Base-by-base conservation (phyloP, 2,888 invertebrate species). In the Sinotaia quadrata region DNA sequence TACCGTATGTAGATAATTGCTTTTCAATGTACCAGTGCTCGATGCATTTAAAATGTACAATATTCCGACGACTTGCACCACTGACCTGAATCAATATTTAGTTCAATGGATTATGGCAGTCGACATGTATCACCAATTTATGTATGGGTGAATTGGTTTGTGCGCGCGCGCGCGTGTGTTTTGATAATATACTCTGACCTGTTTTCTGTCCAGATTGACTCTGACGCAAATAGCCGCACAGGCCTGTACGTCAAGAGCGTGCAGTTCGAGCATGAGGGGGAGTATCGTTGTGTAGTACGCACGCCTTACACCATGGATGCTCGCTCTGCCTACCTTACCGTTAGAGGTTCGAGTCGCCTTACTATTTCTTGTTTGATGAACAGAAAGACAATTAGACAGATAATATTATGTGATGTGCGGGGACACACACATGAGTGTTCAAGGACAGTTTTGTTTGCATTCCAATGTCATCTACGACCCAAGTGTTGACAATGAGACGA, bases 191-290 rank as follows among this genome's bases (percentile, higher is more conserved):
- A 1, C 41, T 41, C 15, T 41, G 41, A n/a, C 41, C 2, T 2
- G 4, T 56, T n/a, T n/a, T 8, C 7, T 15, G 21, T 15, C n/a
- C 10, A 66, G 71, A 67, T 72, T 66, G n/a, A 37, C 52, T 24
- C 44, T 3, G 15, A 56, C 18, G 24, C 65, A 4, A 44, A 31
- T 4, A 37, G 51, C 12, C 4, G 69, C 2, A 84, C 85, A 4
- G 86, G 86, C 31, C 75, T 89, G 8, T 81, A 83, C 59, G 84
- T 97, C 73, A 91, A 92, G 74, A 96, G 96, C 84, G 91, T 94
- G 0, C 94, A 96, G 33, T 92, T 95, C 71, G 91, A 94, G 3
- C 96, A 97, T 87, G 92, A 93, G 10, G 97, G 97, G 0, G 93
- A 94, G 73, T 98, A 96, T 87, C 95, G 95, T 85, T 98, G 73